Conservation (phyloP, 1,140 invertebrate species). For the Bombus haemorrhoidalis region DNA sequence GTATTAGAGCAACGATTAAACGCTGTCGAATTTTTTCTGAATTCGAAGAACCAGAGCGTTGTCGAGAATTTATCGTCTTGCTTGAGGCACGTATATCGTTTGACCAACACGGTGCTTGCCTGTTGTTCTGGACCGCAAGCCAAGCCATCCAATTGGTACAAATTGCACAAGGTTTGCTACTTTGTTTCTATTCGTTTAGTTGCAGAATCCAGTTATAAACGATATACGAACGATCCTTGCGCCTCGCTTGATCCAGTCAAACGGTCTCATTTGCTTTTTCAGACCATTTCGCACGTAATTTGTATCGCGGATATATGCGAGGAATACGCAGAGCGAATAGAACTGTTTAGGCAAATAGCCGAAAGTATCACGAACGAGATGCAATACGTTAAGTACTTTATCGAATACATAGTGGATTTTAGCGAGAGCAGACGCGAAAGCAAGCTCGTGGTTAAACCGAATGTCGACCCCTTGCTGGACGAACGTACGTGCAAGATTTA, state of each 20-base stretch:
- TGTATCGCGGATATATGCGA: conserved; percentile 86
- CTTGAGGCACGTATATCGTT: conserved; percentile 84
- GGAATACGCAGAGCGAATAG: conserved; percentile 75
- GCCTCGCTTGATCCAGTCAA: background rate
- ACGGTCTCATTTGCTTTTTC: conserved; percentile 51
- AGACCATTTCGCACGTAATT: conserved; percentile 87
- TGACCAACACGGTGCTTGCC: conserved; percentile 77
- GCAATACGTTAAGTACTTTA: conserved; percentile 83
- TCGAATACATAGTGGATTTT: conserved; percentile 86
- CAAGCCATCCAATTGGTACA: conserved; percentile 86
- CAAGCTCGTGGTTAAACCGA: conserved; percentile 86
- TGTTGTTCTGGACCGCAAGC: conserved; percentile 83
- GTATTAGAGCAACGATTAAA: conserved; percentile 84
- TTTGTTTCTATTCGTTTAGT: background rate
- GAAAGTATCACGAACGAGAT: conserved; percentile 84
- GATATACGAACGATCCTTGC: no score
- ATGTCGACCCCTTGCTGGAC: conserved; percentile 87
- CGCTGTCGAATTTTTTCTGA: conserved; percentile 85
- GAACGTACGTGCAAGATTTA: conserved; percentile 82
- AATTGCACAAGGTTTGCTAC: conserved; percentile 83
- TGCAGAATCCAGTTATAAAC: background rate
- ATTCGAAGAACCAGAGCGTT: conserved; percentile 84
- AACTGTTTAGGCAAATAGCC: conserved; percentile 84
- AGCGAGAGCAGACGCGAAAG: conserved; percentile 85
- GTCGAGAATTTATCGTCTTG: conserved; percentile 83